Percentiles rank a stretch among this genome's conserved stretches.
These are phyloP conservation scores for Drosophila pseudotalamancana DNA, from an alignment of 2,888 invertebrate species.

Conservation along the genomic window DNA sequence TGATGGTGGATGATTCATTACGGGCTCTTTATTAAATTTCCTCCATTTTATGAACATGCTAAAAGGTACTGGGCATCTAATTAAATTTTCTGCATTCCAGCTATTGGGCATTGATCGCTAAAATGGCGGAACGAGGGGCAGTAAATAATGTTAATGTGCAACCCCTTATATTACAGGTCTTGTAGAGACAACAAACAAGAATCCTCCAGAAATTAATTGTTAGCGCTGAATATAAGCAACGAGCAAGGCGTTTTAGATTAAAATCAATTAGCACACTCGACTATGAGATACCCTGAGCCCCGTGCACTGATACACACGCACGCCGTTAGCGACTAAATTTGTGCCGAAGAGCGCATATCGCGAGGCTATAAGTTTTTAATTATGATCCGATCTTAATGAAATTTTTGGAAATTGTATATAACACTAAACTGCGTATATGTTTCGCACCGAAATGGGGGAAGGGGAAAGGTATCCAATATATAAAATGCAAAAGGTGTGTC, in stretches of 20 bases:
- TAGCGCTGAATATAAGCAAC: neutral
- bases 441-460: no score
- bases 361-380: no score
- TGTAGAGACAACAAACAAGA: neutral
- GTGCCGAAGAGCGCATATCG: no score
- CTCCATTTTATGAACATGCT: slow-evolving; percentile 65
- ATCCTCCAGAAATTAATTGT: neutral
- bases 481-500: no score
- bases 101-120: slow-evolving; percentile 57
- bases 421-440: no score
- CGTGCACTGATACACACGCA: no score
- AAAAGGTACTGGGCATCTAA: slow-evolving; percentile 62
- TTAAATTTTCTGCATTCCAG: slow-evolving; percentile 62
- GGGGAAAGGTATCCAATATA: no score
- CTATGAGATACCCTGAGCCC: no score
- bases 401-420: no score
- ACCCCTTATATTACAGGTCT: slow-evolving; percentile 29
- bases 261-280: no score
- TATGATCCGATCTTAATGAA: no score
- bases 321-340: no score
- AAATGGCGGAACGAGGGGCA: slow-evolving; percentile 69
- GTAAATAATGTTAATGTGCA: slow-evolving; percentile 34
- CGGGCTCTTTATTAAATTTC: slow-evolving; percentile 51
- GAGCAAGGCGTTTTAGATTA: neutral
- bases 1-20: slow-evolving; percentile 58